phyloP scores from a whole-genome alignment of 23 tunicate genomes.

The Clavelina lepadiformis region DNA sequence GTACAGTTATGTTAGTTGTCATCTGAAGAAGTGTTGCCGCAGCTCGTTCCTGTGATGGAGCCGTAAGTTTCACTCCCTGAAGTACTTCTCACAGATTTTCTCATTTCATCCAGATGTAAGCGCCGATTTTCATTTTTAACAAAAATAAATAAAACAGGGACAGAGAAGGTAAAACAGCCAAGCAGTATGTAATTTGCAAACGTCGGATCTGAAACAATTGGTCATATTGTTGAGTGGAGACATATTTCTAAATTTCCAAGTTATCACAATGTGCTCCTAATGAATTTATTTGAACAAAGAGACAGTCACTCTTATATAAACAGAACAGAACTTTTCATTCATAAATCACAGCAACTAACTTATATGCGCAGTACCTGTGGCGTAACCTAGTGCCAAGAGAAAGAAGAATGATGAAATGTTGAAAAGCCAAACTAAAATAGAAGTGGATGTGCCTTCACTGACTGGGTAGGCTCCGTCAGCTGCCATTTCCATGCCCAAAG shows the following conservation, averaged over 20 bases:
- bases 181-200: conserved; percentile 67
- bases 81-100: background rate
- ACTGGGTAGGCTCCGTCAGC: conserved; percentile 86
- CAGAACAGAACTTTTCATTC: background rate
- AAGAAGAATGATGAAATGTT: conserved; percentile 63
- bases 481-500: conserved; percentile 84
- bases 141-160: conserved; percentile 45
- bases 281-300: background rate
- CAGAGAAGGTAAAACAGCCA: conserved; percentile 36
- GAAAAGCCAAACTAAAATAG: conserved; percentile 73
- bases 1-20: no score
- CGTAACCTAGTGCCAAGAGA: conserved; percentile 43
- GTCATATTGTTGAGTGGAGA: no score
- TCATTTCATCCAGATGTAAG: conserved; percentile 24
- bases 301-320: background rate
- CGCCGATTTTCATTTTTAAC: conserved; percentile 15
- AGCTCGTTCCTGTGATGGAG: no score
- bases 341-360: background rate
- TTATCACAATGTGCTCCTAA: no score
- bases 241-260: no score
- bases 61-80: background rate
- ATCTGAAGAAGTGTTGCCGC: no score
- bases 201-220: conserved; percentile 36
- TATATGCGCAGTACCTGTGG: conserved; percentile 22
- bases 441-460: conserved; percentile 81